These are phyloP conservation scores for Schizopygopsis malacanthus DNA, from an alignment of 2,797 vertebrate genomes.

Conservation along the genomic window DNA sequence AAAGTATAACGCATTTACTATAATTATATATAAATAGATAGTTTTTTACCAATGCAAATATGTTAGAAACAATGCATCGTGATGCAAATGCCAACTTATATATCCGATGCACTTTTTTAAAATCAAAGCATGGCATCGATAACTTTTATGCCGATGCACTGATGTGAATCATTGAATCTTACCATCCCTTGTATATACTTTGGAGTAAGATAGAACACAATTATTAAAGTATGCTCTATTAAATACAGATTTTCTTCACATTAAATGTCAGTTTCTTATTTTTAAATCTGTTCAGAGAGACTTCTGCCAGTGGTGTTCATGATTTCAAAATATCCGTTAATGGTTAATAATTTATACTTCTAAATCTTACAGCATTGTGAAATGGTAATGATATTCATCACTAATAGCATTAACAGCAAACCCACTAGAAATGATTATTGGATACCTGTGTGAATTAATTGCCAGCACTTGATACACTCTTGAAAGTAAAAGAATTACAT, in stretches of 20 bases:
- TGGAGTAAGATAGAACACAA: neutral
- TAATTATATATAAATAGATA: no score
- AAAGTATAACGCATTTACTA: no score
- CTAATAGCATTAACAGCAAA: conserved; percentile 21
- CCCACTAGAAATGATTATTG: conserved; percentile 21
- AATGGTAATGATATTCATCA: conserved; percentile 42
- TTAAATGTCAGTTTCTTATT: neutral
- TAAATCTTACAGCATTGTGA: conserved; percentile 16
- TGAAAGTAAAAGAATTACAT: neutral
- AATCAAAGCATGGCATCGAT: no score
- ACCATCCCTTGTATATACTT: no score
- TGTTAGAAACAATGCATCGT: no score
- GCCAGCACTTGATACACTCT: neutral
- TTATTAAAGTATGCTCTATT: neutral
- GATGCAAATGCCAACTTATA: no score
- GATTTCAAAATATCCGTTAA: neutral
- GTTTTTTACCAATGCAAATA: no score
- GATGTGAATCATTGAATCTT: no score
- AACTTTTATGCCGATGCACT: no score
- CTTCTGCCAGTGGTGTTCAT: neutral
- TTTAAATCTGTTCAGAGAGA: neutral
- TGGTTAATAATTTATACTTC: neutral
- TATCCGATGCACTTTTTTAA: no score
- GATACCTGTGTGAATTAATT: conserved; percentile 23
- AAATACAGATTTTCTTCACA: neutral